Base-by-base conservation (phyloP, 1,140 invertebrate genomes). In the Himalopsyche phryganea region DNA sequence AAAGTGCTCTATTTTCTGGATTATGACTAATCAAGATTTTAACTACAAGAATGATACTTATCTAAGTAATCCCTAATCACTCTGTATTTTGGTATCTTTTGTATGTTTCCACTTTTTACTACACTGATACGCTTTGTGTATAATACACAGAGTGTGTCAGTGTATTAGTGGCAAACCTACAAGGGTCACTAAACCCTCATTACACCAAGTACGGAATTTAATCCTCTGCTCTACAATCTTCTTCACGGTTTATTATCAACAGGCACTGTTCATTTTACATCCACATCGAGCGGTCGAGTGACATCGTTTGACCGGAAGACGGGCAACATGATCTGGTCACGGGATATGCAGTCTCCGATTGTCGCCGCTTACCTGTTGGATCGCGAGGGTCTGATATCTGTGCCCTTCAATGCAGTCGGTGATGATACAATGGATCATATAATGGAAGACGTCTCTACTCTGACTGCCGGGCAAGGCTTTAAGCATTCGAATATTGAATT, bases 331-430 rank as follows among this genome's bases (percentile, higher is more conserved):
- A 71, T 94, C 6, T 98, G 95, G 95, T 84, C 92, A 66, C 79
- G 84, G 13, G 86, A 97, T 70, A 85, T 94, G 44, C 84, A 86
- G 45, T 94, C 92, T 58, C 94, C 96, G 1, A 86, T 98, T 1
- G 88, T 98, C 44, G 94, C 90, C 0, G 84, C 94, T 52, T 99
- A 97, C 73, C 75, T 88, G 1, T 73, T 96, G 49, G 86, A 88
- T 58, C 81, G 85, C 28, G 85, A 89, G 40, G 90, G 89, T 1
- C 80, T 98, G 23, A 78, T 93, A 32, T 85, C 88, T 38, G 81
- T 98, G 35, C 94, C 94, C 1, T 96, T 96, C 68, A 92, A 90
- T 6, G 92, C 89, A 44, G 85, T 98, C 28, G 91, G 92, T 0
- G 87, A 92, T 61, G 89, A 92, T 65, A 92, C 91, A 0, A 76